Conservation (phyloP, 2,113 vertebrate genomes). For the Centropus bengalensis region DNA sequence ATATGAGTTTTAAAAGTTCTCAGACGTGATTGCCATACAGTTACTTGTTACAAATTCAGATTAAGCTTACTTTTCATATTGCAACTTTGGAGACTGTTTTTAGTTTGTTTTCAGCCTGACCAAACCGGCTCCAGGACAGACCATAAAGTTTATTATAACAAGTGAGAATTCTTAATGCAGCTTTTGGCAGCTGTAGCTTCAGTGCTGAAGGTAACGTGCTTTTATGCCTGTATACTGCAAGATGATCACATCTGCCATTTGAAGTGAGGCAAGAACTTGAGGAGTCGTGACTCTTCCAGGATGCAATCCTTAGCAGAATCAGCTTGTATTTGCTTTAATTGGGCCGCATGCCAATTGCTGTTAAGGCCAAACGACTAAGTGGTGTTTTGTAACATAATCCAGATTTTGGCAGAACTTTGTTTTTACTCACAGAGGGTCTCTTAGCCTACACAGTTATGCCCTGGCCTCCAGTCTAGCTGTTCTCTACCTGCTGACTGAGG, state of each 20-base stretch:
- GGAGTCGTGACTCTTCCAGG: neutral
- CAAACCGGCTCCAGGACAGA: neutral
- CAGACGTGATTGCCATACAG: neutral
- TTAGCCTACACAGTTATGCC: neutral
- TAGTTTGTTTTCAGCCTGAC: neutral
- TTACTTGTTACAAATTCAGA: neutral
- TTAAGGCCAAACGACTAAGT: neutral
- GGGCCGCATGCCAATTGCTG: neutral
- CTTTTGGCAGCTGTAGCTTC: neutral
- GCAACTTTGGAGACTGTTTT: neutral
- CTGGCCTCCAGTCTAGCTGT: neutral
- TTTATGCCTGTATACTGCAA: neutral
- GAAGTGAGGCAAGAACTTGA: conserved; percentile 17
- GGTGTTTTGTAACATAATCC: neutral
- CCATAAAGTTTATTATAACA: neutral
- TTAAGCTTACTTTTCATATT: neutral
- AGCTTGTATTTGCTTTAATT: conserved; percentile 20
- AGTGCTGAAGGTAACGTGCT: neutral
- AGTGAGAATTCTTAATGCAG: neutral
- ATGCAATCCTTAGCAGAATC: neutral
- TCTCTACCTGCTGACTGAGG: neutral
- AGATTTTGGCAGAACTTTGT: neutral
- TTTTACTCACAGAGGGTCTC: neutral
- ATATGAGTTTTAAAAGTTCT: neutral
- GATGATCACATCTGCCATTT: neutral